A percentile compares a stretch with the other conserved stretches of the same genome.
phyloP scores from a whole-genome alignment of 2,888 invertebrate species.

The Oscheius sp. region DNA sequence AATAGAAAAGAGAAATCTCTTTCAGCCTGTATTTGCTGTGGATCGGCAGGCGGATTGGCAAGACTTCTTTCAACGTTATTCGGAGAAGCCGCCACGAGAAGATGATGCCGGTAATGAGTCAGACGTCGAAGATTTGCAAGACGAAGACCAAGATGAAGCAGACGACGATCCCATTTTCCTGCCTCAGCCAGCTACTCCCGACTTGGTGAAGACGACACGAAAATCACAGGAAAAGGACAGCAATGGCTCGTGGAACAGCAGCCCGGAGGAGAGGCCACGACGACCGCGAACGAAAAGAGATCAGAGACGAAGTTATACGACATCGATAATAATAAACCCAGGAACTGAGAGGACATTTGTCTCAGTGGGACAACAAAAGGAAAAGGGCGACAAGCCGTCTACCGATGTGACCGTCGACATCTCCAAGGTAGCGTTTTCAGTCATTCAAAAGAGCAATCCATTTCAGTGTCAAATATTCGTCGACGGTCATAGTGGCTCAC shows the following conservation, averaged over 20 bases:
- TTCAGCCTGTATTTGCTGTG: constrained; percentile 65
- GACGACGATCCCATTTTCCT: constrained; percentile 58
- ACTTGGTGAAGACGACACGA: constrained; percentile 59
- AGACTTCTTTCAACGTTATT: constrained; percentile 66
- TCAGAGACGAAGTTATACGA: constrained; percentile 68
- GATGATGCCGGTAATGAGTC: constrained; percentile 52
- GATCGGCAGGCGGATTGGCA: constrained; percentile 64
- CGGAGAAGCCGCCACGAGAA: constrained; percentile 61
- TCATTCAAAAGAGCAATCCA: background rate
- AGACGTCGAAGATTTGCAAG: constrained; percentile 54
- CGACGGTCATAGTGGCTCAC: constrained; percentile 13
- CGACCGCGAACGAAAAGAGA: constrained; percentile 43
- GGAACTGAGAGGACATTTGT: constrained; percentile 31
- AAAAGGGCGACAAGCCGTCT: background rate
- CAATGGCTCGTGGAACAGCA: constrained; percentile 30
- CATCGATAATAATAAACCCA: constrained; percentile 70
- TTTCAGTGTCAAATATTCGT: constrained; percentile 38
- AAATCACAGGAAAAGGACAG: constrained; percentile 31
- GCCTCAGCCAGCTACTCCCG: constrained; percentile 63
- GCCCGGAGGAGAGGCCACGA: constrained; percentile 39
- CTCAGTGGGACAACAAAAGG: constrained; percentile 8
- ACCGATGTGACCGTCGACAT: constrained; percentile 34
- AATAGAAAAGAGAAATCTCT: background rate
- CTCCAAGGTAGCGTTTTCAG: constrained; percentile 21
- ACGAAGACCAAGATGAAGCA: constrained; percentile 52